Evolutionary conservation across 2,113 vertebrate genomes (phyloP).

Genomic region (Alaudala cheleensis): DNA sequence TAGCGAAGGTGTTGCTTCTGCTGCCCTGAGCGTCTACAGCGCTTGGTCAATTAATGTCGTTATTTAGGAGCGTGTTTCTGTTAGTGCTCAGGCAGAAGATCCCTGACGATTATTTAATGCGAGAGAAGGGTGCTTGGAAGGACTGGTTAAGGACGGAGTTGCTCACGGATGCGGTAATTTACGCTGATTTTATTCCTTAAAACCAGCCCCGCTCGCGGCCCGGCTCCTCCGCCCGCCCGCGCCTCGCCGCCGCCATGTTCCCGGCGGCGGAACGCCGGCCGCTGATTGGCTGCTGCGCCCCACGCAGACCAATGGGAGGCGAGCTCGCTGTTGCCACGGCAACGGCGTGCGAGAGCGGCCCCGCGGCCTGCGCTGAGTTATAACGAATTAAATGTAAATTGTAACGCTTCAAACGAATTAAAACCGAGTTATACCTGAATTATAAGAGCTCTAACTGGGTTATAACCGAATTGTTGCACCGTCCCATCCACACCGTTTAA

Average conservation of each 20-base stretch:
- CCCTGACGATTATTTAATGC: not conserved
- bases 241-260: not conserved
- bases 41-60: not conserved
- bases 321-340: not conserved
- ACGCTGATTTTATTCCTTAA: not conserved
- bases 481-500: not conserved
- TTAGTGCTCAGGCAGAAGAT: not conserved
- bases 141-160: not conserved
- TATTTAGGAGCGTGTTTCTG: not conserved
- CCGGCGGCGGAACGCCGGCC: accelerated
- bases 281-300: not conserved
- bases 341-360: not conserved
- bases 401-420: not conserved
- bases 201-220: not conserved
- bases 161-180: not conserved
- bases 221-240: not conserved
- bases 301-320: not conserved
- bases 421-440: not conserved
- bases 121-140: not conserved
- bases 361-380: not conserved
- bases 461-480: not conserved
- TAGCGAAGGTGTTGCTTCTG: not conserved
- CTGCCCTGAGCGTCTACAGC: not conserved
- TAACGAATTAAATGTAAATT: not conserved
- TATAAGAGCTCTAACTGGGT: accelerated